A percentile compares a stretch with the other conserved stretches of the same genome.
These are phyloP conservation scores for Vesta saturnalis DNA, from an alignment of 2,888 invertebrate genomes.

Conservation along the genomic window DNA sequence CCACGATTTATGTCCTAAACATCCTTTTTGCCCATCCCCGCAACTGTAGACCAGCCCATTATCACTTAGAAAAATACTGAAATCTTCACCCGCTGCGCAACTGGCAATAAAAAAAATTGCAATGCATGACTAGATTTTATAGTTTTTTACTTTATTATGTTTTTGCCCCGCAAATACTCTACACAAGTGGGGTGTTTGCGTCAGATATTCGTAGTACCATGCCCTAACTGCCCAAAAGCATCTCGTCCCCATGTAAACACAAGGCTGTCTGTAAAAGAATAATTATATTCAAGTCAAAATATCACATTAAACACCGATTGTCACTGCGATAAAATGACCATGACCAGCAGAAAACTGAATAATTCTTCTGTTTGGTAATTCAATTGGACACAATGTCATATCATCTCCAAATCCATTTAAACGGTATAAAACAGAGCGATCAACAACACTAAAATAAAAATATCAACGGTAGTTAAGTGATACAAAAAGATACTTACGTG, in stretches of 20 bases:
- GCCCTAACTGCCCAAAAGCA: constrained; percentile 72
- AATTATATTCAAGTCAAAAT: background rate
- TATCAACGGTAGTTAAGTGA: background rate
- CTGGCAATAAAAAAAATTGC: constrained; percentile 56
- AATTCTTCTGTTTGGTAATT: constrained; percentile 67
- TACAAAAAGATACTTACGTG: background rate
- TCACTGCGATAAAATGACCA: constrained; percentile 68
- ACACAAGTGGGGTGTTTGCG: constrained; percentile 68
- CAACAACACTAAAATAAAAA: constrained; percentile 36
- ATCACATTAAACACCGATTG: constrained; percentile 59
- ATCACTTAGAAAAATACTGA: constrained; percentile 74
- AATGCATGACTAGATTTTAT: background rate
- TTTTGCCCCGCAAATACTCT: constrained; percentile 70
- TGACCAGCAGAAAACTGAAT: constrained; percentile 66
- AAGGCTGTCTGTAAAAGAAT: constrained; percentile 62
- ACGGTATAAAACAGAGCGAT: constrained; percentile 66
- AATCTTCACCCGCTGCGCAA: constrained; percentile 71
- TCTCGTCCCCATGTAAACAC: constrained; percentile 79
- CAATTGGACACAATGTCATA: constrained; percentile 65
- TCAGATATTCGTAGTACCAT: constrained; percentile 64
- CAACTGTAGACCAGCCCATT: constrained; percentile 75
- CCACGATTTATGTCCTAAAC: constrained; percentile 73
- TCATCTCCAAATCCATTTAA: constrained; percentile 65
- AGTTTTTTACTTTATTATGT: constrained; percentile 64
- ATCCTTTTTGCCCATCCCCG: constrained; percentile 71